Percentiles rank a stretch among this genome's conserved stretches.
These are phyloP conservation scores for Prosapia bicincta DNA, from an alignment of 2,888 invertebrate genomes.

Conservation along the genomic window DNA sequence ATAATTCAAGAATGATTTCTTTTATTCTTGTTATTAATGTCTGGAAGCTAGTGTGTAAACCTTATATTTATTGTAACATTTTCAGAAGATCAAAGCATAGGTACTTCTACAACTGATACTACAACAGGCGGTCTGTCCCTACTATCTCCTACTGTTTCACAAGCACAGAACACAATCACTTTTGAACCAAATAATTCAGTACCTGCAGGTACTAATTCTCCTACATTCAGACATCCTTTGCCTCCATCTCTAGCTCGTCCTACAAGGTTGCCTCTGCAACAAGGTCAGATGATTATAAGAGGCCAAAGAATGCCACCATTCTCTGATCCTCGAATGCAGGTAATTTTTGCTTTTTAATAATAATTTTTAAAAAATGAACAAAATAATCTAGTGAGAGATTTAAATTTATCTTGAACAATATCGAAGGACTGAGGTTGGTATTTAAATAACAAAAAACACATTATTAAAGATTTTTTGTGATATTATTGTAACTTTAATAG, in stretches of 20 bases:
- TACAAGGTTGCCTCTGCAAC: constrained; percentile 29
- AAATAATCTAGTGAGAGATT: too few species aligned
- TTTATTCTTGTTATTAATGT: too few species aligned
- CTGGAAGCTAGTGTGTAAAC: too few species aligned
- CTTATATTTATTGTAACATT: too few species aligned
- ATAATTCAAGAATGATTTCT: too few species aligned
- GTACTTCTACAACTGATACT: background rate
- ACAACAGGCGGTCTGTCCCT: background rate
- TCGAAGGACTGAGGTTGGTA: too few species aligned
- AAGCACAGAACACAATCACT: background rate
- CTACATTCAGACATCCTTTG: constrained; percentile 65
- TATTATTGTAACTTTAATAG: too few species aligned
- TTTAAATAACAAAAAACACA: too few species aligned
- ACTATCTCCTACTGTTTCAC: background rate
- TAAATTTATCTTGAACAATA: too few species aligned
- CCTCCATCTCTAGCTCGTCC: constrained; percentile 56
- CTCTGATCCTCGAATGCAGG: constrained; percentile 49
- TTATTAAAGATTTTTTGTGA: too few species aligned
- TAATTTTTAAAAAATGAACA: too few species aligned
- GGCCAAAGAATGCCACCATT: constrained; percentile 42
- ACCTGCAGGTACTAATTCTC: constrained; percentile 15
- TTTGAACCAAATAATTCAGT: background rate
- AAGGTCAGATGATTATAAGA: constrained; percentile 23
- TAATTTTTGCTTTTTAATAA: too few species aligned
- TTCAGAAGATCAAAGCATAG: constrained; percentile 13